Percentiles rank a stretch among this genome's conserved stretches.
Conservation (phyloP, 2,888 invertebrate species). For the Caenorhabditis sinica region DNA sequence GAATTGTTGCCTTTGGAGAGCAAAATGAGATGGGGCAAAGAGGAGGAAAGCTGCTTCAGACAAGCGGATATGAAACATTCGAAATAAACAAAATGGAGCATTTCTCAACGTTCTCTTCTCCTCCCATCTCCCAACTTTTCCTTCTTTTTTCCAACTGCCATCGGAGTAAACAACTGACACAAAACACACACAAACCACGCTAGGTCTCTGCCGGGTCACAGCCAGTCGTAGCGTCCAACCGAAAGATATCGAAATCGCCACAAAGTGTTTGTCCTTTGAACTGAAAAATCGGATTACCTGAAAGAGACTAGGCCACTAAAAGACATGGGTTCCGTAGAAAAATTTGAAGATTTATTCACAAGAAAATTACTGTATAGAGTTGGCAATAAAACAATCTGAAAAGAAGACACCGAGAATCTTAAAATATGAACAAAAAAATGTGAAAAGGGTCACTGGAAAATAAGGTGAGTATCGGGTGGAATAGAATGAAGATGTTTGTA, state of each 20-base stretch:
- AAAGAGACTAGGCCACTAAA: too few species aligned
- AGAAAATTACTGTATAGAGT: slow-evolving; percentile 31
- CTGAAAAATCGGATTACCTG: not conserved
- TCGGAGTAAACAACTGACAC: slow-evolving; percentile 52
- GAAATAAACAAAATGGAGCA: slow-evolving; percentile 42
- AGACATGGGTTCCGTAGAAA: not conserved
- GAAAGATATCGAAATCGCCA: slow-evolving; percentile 21
- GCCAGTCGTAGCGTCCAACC: not conserved
- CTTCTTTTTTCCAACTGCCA: slow-evolving; percentile 13
- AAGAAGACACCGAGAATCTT: not conserved
- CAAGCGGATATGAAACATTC: not conserved
- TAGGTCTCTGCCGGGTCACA: slow-evolving; percentile 1
- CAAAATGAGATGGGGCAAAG: not conserved
- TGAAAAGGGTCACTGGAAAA: slow-evolving; percentile 60
- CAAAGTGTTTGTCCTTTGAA: not conserved
- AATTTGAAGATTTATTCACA: slow-evolving; percentile 34
- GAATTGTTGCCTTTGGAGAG: not conserved
- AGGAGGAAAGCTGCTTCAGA: not conserved
- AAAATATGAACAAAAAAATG: slow-evolving; percentile 8
- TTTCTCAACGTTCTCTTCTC: slow-evolving; percentile 28
- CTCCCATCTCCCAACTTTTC: not conserved
- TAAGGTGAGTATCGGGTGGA: slow-evolving; percentile 69
- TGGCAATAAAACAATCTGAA: slow-evolving; percentile 58
- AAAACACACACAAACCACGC: slow-evolving; percentile 54
- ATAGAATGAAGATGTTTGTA: slow-evolving; percentile 86